Base-by-base conservation (phyloP, 1,140 invertebrate genomes). In the Diorhabda elongata region DNA sequence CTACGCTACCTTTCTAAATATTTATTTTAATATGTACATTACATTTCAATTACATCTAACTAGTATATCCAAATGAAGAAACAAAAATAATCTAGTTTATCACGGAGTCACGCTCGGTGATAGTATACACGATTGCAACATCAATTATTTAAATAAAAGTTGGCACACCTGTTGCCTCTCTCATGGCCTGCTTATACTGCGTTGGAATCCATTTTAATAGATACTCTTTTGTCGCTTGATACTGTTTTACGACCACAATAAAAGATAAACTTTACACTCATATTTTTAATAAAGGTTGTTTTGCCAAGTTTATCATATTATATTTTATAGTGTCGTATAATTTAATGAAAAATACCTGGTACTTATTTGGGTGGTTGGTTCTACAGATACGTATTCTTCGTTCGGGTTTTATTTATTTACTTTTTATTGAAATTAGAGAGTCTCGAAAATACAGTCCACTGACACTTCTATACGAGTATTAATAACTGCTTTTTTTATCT, bases 181-280 rank as follows among this genome's bases (percentile, higher is more conserved):
- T 57, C 63, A 64, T 45, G 45, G 63, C 63, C 11, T 45, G 44
- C 44, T 52, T 26, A 26, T 26, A 52, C 6, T 52, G 47, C 47
- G 47, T 8, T 52, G 47, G 47, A n/a, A 52, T 52, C 47, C 52
- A 64, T 52, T 64, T 52, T 64, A 64, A 64, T 64, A 64, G 45
- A 45, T 64, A 47, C 44, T 62, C 63, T 64, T 64, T 64, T 64
- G 45, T 47, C 63, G 63, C 63, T 64, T 64, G 63, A 64, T 64
- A 57, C 63, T 57, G 63, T 41, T 64, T 64, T 64, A 64, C 52
- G n/a, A 11, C 11, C 63, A n/a, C 47, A 52, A 64, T 64, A 64
- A 64, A 64, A 64, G 63, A 64, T 64, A 64, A 64, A 64, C 43
- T 64, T 64, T 64, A 64, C 63, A 64, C 43, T 64, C 63, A 64